Evolutionary conservation across 30 jellyfish, hydroid and myxozoan species (phyloP), one percentile per base, ranked within the genome.

Genomic region (Hydra vulgaris): DNA sequence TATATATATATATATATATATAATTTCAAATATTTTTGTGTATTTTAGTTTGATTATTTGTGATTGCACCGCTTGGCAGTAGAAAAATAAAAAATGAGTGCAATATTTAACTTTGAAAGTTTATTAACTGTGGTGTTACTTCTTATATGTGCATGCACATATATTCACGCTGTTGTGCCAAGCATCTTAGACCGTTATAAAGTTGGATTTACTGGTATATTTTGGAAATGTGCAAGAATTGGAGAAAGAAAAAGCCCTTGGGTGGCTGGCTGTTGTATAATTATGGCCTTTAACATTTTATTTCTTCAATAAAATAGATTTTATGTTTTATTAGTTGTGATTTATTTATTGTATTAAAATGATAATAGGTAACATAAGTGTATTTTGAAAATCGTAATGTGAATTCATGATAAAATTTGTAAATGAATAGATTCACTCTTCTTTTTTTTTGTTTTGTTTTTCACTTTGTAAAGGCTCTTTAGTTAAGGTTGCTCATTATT

Each of bases 161-260:
- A 94, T 79, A 78, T 94, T 68, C 96, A 94, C 69, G 96, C 96
- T 21, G 67, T 94, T 88, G 90, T 88, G 22, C 99, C 99, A 61
- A 84, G 96, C 73, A 80, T 94, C 20, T 73, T 94, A 40, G 99
- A 94, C 71, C 86, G 96, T 52, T 76, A 88, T 72, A 88, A 88
- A 72, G 87, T 84, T 56, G 99, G 99, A 27, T 61, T 78, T 54
- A 76, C 85, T 40, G 85, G 85, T 21, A 78, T 78, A 20, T 78
- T 78, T 52, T 78, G 85, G 85, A 78, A 78, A 78, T 78, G 85
- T 53, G 85, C 85, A 17, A 55, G 85, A 78, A 78, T 78, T 27
- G 97, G 97, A 25, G 97, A 90, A 86, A 53, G 97, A 15, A 90
- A 90, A 79, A 90, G 97, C 27, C 97, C 97, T 61, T 90, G 92